A percentile compares a stretch with the other conserved stretches of the same genome.
These are phyloP conservation scores for Rhegmatorhina hoffmannsi DNA, from an alignment of 2,113 vertebrate genomes.

Conservation along the genomic window DNA sequence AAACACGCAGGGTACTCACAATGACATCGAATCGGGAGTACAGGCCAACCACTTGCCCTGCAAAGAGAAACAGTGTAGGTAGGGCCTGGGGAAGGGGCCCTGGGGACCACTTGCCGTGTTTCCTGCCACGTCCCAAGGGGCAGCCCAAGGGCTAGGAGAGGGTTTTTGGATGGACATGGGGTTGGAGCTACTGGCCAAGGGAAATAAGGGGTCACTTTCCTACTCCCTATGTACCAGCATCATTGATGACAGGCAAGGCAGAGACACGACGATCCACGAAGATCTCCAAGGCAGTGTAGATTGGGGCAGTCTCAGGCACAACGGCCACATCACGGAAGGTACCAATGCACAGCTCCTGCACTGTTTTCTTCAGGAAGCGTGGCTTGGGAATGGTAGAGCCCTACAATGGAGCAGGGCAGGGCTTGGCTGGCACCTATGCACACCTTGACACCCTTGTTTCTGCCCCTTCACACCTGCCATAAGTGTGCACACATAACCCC, in stretches of 20 bases:
- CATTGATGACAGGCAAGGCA: conserved; percentile 88
- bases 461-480: not conserved
- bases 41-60: conserved; percentile 91
- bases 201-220: not conserved
- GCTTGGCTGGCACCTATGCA: not conserved
- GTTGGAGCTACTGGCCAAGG: not conserved
- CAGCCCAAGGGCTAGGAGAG: not conserved
- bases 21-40: conserved; percentile 97
- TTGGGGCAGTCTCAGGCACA: conserved; percentile 79
- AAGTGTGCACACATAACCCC: fast-evolving
- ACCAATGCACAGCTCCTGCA: conserved; percentile 88
- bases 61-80: not conserved
- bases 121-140: not conserved
- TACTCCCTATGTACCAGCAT: conserved; percentile 73
- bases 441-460: not conserved
- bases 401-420: conserved; percentile 57
- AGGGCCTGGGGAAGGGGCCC: not conserved
- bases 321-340: conserved; percentile 91
- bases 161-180: not conserved
- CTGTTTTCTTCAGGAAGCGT: conserved; percentile 79
- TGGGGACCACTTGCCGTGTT: not conserved
- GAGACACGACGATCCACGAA: conserved; percentile 94
- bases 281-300: conserved; percentile 86
- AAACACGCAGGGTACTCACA: conserved; percentile 78
- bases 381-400: conserved; percentile 83